Conservation (phyloP, 2,888 invertebrate species). For the Drosophila kambysellisi region DNA sequence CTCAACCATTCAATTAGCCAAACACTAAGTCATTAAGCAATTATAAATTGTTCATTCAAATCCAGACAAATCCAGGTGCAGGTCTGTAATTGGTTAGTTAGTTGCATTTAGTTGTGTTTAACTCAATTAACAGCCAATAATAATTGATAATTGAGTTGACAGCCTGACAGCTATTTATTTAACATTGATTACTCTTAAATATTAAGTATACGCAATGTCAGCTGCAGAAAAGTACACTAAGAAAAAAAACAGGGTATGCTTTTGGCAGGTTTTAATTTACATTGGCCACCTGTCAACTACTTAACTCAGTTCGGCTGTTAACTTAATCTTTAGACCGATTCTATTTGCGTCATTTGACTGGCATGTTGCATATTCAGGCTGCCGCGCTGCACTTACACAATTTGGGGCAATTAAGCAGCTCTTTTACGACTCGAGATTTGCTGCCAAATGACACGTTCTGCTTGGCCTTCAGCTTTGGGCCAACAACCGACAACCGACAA, state of each 20-base stretch:
- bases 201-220: not conserved
- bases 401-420: not conserved
- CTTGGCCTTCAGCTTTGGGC: not conserved
- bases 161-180: not conserved
- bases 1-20: not conserved
- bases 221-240: not conserved
- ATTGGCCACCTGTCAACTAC: not conserved
- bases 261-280: not conserved
- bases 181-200: not conserved
- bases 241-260: not conserved
- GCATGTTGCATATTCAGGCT: not conserved
- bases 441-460: not conserved
- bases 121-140: slow-evolving; percentile 1
- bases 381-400: not conserved
- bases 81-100: not conserved
- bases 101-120: not conserved
- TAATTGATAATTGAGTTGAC: not conserved
- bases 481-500: not conserved
- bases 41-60: slow-evolving; percentile 7
- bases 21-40: slow-evolving; percentile 3
- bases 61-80: not conserved
- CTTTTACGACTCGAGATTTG: not conserved
- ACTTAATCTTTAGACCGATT: not conserved
- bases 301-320: not conserved
- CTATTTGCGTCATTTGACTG: not conserved